Evolutionary conservation across 2,797 vertebrate species (phyloP).

Genomic region (Urosaurus nigricauda): DNA sequence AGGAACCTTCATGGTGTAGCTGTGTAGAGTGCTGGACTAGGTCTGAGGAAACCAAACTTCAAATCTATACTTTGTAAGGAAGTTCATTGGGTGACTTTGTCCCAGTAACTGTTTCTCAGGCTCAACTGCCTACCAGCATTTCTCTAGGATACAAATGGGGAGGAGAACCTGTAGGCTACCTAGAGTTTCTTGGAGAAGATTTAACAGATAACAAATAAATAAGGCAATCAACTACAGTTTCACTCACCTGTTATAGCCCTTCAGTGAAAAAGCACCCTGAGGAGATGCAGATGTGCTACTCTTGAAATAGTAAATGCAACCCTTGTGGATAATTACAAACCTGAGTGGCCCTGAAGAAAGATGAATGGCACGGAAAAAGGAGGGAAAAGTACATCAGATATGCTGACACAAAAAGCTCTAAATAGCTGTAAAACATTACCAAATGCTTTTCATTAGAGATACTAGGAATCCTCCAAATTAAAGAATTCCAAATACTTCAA

Average conservation of each 20-base stretch:
- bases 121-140: too few species aligned
- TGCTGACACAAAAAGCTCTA: not conserved
- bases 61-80: too few species aligned
- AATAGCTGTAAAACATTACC: not conserved
- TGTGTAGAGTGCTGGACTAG: too few species aligned
- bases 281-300: constrained; percentile 92
- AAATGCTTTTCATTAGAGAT: not conserved
- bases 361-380: not conserved
- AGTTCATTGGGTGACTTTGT: too few species aligned
- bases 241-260: constrained; percentile 95
- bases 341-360: constrained; percentile 90
- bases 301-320: constrained; percentile 97
- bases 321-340: constrained; percentile 94
- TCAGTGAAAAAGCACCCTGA: constrained; percentile 96
- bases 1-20: too few species aligned
- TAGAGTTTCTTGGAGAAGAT: too few species aligned
- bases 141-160: too few species aligned
- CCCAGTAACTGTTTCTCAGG: too few species aligned
- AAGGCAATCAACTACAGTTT: not conserved
- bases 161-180: too few species aligned
- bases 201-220: too few species aligned
- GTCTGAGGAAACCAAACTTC: too few species aligned
- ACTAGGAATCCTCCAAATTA: not conserved
- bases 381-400: constrained; percentile 18
- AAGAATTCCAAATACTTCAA: not conserved